Conservation (phyloP, 1,140 invertebrate species). For the Grapholita molesta region DNA sequence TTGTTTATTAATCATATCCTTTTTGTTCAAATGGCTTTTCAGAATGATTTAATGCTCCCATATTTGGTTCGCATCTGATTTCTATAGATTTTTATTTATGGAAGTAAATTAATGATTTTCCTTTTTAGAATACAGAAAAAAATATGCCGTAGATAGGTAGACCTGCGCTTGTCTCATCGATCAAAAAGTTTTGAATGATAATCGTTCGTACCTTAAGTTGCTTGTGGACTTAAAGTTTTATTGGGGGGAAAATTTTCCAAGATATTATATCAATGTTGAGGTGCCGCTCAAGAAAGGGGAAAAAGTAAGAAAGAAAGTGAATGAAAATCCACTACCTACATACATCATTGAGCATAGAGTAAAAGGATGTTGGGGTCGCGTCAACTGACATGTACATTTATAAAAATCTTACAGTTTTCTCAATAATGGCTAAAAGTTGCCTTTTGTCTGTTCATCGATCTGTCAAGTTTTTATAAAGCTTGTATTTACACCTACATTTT, state of each 20-base stretch:
- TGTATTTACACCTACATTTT: neutral
- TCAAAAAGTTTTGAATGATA: slow-evolving; percentile 27
- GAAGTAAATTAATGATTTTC: neutral
- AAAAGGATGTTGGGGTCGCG: slow-evolving; percentile 57
- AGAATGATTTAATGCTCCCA: slow-evolving; percentile 52
- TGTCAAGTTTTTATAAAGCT: neutral
- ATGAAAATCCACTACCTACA: slow-evolving; percentile 35
- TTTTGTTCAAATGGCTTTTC: slow-evolving; percentile 57
- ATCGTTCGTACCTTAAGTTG: slow-evolving; percentile 19
- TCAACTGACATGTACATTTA: slow-evolving; percentile 49
- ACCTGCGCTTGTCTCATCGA: slow-evolving; percentile 9
- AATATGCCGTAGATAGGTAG: neutral
- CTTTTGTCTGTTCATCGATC: neutral
- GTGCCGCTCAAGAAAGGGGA: slow-evolving; percentile 30
- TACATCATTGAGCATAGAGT: slow-evolving; percentile 46
- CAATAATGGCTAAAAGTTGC: slow-evolving; percentile 36
- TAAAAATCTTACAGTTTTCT: slow-evolving; percentile 48
- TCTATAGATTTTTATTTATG: slow-evolving; percentile 36
- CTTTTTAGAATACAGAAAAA: neutral
- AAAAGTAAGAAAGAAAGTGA: slow-evolving; percentile 42
- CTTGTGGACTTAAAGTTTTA: slow-evolving; percentile 27
- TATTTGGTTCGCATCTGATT: slow-evolving; percentile 36
- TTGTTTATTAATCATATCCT: slow-evolving; percentile 66
- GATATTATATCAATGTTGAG: slow-evolving; percentile 27
- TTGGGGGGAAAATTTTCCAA: slow-evolving; percentile 23